Evolutionary conservation across 2,113 vertebrate genomes (phyloP).

Genomic region (Bothrops jararaca): DNA sequence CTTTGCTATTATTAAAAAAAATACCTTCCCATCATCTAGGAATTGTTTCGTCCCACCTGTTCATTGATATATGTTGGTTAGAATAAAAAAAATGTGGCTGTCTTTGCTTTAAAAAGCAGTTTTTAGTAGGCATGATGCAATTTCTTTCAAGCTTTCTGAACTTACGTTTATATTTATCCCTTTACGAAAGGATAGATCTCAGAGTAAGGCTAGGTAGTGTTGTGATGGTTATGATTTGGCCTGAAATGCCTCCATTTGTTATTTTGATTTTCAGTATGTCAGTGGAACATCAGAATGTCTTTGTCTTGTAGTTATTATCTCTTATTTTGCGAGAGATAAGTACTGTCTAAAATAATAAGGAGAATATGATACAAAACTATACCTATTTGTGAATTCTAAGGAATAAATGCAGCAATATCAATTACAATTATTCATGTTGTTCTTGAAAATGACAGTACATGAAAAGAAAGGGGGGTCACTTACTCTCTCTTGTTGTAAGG

Average conservation of each 20-base stretch:
- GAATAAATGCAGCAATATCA: constrained; percentile 68
- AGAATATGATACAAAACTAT: constrained; percentile 41
- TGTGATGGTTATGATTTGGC: constrained; percentile 7
- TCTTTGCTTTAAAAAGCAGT: neutral
- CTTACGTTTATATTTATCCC: constrained; percentile 8
- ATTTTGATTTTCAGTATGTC: neutral
- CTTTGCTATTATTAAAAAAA: neutral
- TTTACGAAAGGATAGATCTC: neutral
- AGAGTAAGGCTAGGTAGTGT: constrained; percentile 22
- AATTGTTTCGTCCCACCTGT: neutral
- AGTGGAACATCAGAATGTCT: constrained; percentile 23
- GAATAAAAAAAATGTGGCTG: neutral
- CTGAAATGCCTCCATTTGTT: constrained; percentile 23
- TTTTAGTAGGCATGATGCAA: neutral
- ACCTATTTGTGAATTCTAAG: constrained; percentile 67
- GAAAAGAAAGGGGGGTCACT: constrained; percentile 68
- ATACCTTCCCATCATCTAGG: neutral
- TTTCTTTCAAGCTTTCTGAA: neutral
- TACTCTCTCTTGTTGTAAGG: constrained; percentile 63
- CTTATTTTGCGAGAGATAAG: constrained; percentile 50
- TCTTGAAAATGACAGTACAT: constrained; percentile 67
- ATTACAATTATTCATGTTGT: constrained; percentile 67
- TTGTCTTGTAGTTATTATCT: constrained; percentile 29
- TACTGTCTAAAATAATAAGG: constrained; percentile 56
- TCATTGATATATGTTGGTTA: neutral